phyloP scores from a whole-genome alignment of 2,113 vertebrate genomes.

The Aramus guarauna region DNA sequence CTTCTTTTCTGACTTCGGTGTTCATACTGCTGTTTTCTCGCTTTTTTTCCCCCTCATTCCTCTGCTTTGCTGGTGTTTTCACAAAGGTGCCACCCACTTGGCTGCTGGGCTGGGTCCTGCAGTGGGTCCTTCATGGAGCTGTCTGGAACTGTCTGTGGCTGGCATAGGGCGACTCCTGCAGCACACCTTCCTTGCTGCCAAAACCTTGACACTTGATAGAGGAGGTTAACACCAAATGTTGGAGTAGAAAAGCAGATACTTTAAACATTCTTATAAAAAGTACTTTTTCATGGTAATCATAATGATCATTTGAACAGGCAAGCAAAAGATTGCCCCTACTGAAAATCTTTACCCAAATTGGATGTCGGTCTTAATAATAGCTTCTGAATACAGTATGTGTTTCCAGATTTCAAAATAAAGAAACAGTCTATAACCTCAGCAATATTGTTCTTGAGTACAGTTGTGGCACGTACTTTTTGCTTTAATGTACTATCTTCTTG shows the following conservation, averaged over 20 bases:
- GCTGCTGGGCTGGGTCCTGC: not conserved
- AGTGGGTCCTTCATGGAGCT: not conserved
- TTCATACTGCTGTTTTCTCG: not conserved
- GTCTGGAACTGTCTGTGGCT: not conserved
- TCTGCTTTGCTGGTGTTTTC: not conserved
- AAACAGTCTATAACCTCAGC: not conserved
- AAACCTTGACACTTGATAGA: not conserved
- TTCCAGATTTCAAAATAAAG: not conserved
- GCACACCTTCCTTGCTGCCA: not conserved
- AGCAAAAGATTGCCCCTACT: not conserved
- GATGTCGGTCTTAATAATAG: not conserved
- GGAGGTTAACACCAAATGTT: not conserved
- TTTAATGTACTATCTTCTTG: not conserved
- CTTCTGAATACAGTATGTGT: not conserved
- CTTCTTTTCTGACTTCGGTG: not conserved
- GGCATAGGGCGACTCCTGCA: not conserved
- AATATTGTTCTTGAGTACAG: not conserved
- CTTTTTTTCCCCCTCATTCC: not conserved
- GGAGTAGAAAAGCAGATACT: not conserved
- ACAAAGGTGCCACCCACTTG: not conserved
- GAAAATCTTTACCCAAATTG: not conserved
- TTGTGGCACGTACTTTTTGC: not conserved
- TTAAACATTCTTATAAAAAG: not conserved
- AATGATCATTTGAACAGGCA: not conserved
- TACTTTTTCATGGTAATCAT: not conserved